A percentile compares a stretch with the other conserved stretches of the same genome.
phyloP scores from a whole-genome alignment of 1,140 invertebrate genomes.

The Ruditapes philippinarum region DNA sequence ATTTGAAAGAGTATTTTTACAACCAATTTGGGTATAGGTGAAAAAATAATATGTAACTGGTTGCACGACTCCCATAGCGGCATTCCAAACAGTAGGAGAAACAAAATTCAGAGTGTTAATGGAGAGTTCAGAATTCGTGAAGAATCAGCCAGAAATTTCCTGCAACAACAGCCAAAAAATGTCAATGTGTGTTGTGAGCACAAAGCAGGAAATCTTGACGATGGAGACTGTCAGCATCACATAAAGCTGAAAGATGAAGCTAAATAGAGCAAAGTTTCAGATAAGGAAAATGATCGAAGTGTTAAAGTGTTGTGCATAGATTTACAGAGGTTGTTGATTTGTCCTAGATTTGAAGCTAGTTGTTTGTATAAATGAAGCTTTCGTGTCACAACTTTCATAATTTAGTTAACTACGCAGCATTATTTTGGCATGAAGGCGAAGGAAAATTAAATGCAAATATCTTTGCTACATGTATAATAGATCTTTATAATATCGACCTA shows the following conservation, averaged over 20 bases:
- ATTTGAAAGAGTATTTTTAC: conserved; percentile 42
- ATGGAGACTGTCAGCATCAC: background rate
- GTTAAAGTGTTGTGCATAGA: conserved; percentile 36
- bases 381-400: too few relatives aligned
- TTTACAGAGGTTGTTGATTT: conserved; percentile 21
- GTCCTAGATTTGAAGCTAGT: conserved; percentile 12
- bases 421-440: conserved; percentile 43
- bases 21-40: conserved; percentile 17
- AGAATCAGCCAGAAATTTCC: conserved; percentile 30
- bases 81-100: background rate
- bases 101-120: background rate
- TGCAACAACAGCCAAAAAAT: background rate
- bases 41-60: conserved; percentile 39
- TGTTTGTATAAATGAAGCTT: conserved; percentile 34
- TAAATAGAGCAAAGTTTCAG: background rate
- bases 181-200: conserved; percentile 27
- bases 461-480: conserved; percentile 30
- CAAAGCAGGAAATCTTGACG: conserved; percentile 18
- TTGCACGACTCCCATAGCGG: background rate
- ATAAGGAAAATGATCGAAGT: conserved; percentile 1
- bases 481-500: conserved; percentile 15
- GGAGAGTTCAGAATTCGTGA: background rate
- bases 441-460: conserved; percentile 28
- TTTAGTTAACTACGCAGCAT: background rate
- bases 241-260: conserved; percentile 16